phyloP scores from a whole-genome alignment of 2,797 vertebrate species.

The Phalloptychus januarius region DNA sequence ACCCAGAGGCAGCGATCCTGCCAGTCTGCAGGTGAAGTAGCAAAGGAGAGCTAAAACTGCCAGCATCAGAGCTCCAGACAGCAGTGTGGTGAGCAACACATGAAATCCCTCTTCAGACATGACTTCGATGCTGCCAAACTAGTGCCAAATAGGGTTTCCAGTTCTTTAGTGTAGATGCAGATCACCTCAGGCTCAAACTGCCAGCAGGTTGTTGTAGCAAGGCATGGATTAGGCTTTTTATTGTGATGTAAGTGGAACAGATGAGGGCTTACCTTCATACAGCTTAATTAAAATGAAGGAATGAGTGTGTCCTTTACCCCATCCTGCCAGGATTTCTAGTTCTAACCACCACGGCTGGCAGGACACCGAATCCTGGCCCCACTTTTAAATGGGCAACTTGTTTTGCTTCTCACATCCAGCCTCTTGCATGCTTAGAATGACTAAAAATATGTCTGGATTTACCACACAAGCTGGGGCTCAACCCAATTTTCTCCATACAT shows the following conservation, averaged over 20 bases:
- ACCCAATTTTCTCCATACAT: neutral
- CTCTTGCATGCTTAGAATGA: constrained; percentile 43
- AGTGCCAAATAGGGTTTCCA: constrained; percentile 5
- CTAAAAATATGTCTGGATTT: constrained; percentile 1
- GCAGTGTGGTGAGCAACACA: constrained; percentile 65
- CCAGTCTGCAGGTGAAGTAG: constrained; percentile 82
- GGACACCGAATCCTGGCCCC: constrained; percentile 10
- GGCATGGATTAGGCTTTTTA: constrained; percentile 54
- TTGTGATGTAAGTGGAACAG: constrained; percentile 13
- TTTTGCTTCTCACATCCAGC: constrained; percentile 45
- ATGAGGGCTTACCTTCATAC: constrained; percentile 9
- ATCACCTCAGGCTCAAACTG: constrained; percentile 11
- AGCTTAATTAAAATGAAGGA: constrained; percentile 6
- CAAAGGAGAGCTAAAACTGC: constrained; percentile 75
- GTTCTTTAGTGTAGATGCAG: constrained; percentile 12
- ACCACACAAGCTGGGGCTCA: neutral
- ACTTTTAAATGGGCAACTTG: constrained; percentile 49
- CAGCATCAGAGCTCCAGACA: constrained; percentile 64
- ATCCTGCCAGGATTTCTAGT: neutral
- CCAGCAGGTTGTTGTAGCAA: constrained; percentile 28
- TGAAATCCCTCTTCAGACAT: constrained; percentile 60
- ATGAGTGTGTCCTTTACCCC: constrained; percentile 2
- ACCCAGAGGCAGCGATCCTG: constrained; percentile 63
- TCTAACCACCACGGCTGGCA: constrained; percentile 23
- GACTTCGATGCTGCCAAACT: constrained; percentile 11